Evolutionary conservation across 2,797 vertebrate species (phyloP), one percentile per base, ranked within the genome.

Genomic region (Paedocypris micromegethes): DNA sequence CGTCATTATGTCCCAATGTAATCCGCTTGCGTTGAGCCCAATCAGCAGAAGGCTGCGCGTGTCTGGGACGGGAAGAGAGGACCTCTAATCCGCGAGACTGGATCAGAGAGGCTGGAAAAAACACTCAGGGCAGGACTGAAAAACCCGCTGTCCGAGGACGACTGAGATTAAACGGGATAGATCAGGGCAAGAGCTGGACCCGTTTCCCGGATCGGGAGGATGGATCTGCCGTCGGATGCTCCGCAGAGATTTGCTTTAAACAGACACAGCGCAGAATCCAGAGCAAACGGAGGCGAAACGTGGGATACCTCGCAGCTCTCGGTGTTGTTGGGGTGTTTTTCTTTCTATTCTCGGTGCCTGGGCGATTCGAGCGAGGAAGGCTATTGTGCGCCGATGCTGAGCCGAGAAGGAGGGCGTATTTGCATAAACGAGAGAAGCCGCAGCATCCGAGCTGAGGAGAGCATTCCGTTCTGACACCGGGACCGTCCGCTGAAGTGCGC

Each of bases 1-100:
- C 95, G 96, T 97, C 95, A 98, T 89, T 88, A 90, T 91, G 92
- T 91, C 92, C 91, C 93, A 90, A 93, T 94, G 92, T 96, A 96
- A 96, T 95, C 95, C 92, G 92, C 88, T 91, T 90, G 92, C 91
- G 90, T 90, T 86, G 88, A 92, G 91, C 87, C 93, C 91, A 90
- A 91, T 93, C 93, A 91, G 91, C 88, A 87, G 92, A 93, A 92
- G 90, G 90, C 90, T 85, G 83, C 84, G 86, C 85, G 88, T 88
- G 88, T 90, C 88, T 87, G 83, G 88, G 88, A 89, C 88, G 86
- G 86, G 84, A 89, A 88, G 86, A 89, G 89, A 88, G 85, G 86
- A 82, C 83, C 89, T 90, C 87, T 89, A 89, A 89, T 91, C 90
- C 87, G 81, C 85, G 87, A 90, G 88, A 89, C 90, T 90, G 87